phyloP scores from a whole-genome alignment of 2,797 vertebrate genomes.

The Anolis apletophallus region DNA sequence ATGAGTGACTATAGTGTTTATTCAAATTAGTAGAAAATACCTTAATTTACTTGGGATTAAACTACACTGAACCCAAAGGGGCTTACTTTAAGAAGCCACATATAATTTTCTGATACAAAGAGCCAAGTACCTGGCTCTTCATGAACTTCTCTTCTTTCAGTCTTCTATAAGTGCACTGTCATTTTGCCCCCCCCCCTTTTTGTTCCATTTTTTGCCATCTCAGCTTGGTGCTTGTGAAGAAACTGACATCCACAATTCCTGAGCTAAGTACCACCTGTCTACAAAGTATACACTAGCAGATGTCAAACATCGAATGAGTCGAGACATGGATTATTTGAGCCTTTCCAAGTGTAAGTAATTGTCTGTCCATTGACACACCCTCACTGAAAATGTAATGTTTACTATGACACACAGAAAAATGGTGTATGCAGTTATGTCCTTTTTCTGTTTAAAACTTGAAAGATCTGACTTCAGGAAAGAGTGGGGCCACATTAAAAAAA shows the following conservation, averaged over 20 bases:
- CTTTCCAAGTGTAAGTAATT: constrained; percentile 25
- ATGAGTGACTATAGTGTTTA: not conserved
- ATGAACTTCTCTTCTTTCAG: not conserved
- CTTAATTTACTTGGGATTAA: not conserved
- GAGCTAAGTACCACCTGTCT: constrained; percentile 4
- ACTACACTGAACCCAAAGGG: not conserved
- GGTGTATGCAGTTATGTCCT: not conserved
- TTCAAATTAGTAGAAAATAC: not conserved
- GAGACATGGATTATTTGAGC: constrained; percentile 10
- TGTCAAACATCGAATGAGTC: not conserved
- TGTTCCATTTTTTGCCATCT: not conserved
- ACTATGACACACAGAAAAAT: not conserved
- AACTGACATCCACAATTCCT: not conserved
- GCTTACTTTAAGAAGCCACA: not conserved
- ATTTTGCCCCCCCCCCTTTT: not conserved
- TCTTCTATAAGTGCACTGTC: accelerated
- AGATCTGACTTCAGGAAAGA: not conserved
- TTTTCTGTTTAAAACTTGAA: not conserved
- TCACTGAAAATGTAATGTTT: not conserved
- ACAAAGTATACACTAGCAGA: not conserved
- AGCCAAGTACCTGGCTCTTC: not conserved
- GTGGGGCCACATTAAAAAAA: not conserved
- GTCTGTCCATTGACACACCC: not conserved
- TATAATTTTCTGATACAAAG: not conserved
- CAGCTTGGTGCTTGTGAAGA: accelerated